Conservation (phyloP, 2,888 invertebrate genomes). For the Agrochola litura region DNA sequence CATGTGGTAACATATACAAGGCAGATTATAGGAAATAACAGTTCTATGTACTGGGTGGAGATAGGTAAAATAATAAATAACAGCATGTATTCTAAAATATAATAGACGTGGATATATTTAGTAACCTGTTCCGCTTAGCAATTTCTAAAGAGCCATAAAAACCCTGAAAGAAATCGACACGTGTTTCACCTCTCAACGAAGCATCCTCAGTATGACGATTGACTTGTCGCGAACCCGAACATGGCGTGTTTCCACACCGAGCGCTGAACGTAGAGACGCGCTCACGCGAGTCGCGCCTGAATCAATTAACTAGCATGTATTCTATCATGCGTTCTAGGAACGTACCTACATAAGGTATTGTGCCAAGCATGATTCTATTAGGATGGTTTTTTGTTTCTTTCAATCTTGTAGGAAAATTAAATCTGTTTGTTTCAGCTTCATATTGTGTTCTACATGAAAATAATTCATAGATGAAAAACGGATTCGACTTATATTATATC, state of each 20-base stretch:
- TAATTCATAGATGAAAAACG: background rate
- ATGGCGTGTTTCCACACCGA: too few relatives aligned
- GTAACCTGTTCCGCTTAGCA: too few relatives aligned
- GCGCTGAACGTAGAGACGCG: too few relatives aligned
- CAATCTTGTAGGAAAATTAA: background rate
- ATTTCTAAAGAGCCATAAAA: too few relatives aligned
- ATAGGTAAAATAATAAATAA: background rate
- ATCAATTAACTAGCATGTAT: background rate
- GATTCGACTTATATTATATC: background rate
- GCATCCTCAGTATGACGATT: too few relatives aligned
- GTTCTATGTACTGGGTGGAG: background rate
- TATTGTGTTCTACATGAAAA: background rate
- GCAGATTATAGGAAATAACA: too few relatives aligned
- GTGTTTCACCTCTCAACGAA: too few relatives aligned
- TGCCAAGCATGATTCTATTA: background rate
- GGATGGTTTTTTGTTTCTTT: background rate
- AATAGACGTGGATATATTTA: too few relatives aligned
- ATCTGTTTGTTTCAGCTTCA: background rate
- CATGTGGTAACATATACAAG: too few relatives aligned
- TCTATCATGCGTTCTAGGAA: background rate
- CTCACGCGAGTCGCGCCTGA: too few relatives aligned
- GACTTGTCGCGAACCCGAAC: too few relatives aligned
- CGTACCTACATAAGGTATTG: background rate
- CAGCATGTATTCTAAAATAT: background rate
- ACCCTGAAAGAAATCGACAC: too few relatives aligned